Percentiles rank a stretch among this genome's conserved stretches.
phyloP scores from a whole-genome alignment of 2,888 invertebrate species.

The Pyrrhia umbra region DNA sequence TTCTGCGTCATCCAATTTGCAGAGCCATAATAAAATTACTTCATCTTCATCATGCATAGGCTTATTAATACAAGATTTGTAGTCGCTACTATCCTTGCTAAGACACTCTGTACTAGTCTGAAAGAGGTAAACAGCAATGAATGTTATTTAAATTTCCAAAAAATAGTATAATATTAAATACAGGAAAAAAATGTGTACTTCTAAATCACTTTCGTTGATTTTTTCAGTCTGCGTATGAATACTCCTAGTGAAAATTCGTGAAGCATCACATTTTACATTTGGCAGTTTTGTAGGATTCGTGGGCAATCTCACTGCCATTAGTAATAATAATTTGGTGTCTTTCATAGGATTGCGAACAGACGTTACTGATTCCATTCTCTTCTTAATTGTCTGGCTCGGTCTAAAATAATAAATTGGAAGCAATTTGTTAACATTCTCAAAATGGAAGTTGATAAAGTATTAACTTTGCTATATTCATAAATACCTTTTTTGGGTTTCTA shows the following conservation, averaged over 20 bases:
- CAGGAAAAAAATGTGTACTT: conserved; percentile 10
- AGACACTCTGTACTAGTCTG: conserved; percentile 22
- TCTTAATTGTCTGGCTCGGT: conserved; percentile 11
- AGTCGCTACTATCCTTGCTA: conserved; percentile 18
- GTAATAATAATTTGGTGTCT: conserved; percentile 43
- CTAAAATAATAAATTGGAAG: conserved; percentile 34
- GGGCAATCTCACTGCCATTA: conserved; percentile 51
- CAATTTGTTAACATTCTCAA: neutral
- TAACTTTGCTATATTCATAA: neutral
- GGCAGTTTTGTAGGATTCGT: conserved; percentile 24
- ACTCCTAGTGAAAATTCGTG: conserved; percentile 36
- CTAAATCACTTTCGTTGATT: neutral
- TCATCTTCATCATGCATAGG: conserved; percentile 46
- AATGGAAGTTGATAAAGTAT: neutral
- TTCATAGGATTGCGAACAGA: conserved; percentile 20
- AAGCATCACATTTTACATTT: conserved; percentile 39
- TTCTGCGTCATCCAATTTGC: conserved; percentile 59
- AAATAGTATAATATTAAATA: neutral
- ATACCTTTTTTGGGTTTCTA: conserved; percentile 39
- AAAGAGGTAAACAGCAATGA: conserved; percentile 9
- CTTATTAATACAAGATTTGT: conserved; percentile 15
- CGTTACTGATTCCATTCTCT: conserved; percentile 5
- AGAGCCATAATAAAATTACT: conserved; percentile 68
- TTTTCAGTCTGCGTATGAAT: conserved; percentile 45
- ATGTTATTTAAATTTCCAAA: neutral